Percentiles rank a stretch among this genome's conserved stretches.
phyloP scores from a whole-genome alignment of 2,797 vertebrate species.

The Sternarchorhynchus goeldii region DNA sequence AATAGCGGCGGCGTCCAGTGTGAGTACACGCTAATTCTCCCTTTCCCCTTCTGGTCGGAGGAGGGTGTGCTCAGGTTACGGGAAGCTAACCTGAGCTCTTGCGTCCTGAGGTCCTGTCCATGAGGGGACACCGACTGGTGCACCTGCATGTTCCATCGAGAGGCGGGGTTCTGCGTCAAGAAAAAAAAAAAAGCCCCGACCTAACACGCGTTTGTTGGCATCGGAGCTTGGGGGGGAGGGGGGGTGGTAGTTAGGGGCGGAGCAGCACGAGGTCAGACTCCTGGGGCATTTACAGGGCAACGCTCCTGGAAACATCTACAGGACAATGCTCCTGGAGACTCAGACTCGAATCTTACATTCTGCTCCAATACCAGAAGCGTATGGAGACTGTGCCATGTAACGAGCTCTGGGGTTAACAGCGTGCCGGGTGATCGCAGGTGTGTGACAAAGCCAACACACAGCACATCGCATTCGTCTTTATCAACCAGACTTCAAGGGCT shows the following conservation, averaged over 20 bases:
- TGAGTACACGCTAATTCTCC: conserved; percentile 73
- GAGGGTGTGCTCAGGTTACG: conserved; percentile 75
- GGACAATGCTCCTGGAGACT: no score
- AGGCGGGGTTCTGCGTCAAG: conserved; percentile 18
- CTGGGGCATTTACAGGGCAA: no score
- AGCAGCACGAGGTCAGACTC: no score
- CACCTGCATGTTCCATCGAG: conserved; percentile 55
- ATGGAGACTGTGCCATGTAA: no score
- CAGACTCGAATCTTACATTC: no score
- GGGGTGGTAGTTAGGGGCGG: no score
- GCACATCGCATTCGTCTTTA: not conserved
- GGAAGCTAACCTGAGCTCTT: conserved; percentile 71
- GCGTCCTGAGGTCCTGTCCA: conserved; percentile 36
- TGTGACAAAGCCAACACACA: not conserved
- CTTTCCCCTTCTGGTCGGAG: conserved; percentile 42
- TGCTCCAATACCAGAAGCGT: no score
- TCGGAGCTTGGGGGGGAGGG: no score
- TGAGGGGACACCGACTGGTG: conserved; percentile 26
- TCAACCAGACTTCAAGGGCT: conserved; percentile 14
- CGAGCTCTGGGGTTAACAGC: no score
- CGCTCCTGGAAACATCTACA: no score
- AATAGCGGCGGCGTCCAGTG: conserved; percentile 62
- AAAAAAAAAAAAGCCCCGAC: no score
- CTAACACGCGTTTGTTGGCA: no score
- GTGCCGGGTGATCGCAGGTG: not conserved